Evolutionary conservation across 2,797 vertebrate species (phyloP), one percentile per base, ranked within the genome.

Genomic region (Mus caroli): DNA sequence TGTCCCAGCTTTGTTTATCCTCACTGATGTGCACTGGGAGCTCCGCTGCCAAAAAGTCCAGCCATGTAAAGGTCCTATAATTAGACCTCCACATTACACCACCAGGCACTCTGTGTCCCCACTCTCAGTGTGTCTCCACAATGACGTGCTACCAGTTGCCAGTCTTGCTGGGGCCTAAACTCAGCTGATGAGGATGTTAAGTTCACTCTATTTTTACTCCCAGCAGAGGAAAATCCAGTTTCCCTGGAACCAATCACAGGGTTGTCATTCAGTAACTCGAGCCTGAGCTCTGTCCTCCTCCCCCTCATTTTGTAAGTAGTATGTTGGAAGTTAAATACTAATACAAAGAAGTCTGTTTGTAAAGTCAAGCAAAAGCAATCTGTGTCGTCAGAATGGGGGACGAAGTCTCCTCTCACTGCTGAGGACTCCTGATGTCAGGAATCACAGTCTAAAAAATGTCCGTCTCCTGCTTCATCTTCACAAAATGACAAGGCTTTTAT

Each of bases 181-280:
- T 95, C 89, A 95, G 97, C 90, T 88, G 93, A 78, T 75, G 94
- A 96, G 96, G 96, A 94, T 91, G 86, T 92, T 89, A 52, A 87
- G 87, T 96, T 97, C 58, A 78, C 77, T 83, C 93, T 90, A 90
- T 96, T 96, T 97, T 95, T 80, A 46, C 95, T 97, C 93, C 89
- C 90, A 85, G 92, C 43, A 62, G 91, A 97, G 84, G 91, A 89
- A 96, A 90, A 91, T 34, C 12, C 71, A 96, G 85, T 91, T 80
- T 94, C 87, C 87, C 31, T 90, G 67, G 73, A 88, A 88, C 52
- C 67, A 93, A 26, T 75, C 28, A 40, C 86, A 43, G 71, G 73
- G 54, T 76, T 97, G 69, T 93, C 64, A 50, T 94, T 98, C 97
- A 95, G 84, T 73, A 95, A 92, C 62, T 91, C 73, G 83, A 75